Evolutionary conservation across 2,797 vertebrate genomes (phyloP).

Genomic region (Lateolabrax maculatus): DNA sequence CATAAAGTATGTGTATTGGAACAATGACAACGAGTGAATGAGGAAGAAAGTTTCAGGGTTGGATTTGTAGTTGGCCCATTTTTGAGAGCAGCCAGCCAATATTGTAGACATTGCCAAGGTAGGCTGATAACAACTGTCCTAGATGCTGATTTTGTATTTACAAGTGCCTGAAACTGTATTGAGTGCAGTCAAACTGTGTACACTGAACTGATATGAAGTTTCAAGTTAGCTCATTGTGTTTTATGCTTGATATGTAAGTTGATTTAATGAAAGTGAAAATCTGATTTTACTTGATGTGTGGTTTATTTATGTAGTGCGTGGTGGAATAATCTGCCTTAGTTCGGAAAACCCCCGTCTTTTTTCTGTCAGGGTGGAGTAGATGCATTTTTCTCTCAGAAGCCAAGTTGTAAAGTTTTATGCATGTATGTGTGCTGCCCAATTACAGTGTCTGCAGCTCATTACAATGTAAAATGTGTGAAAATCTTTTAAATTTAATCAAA

Average conservation of each 20-base stretch:
- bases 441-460: conserved; percentile 8
- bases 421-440: not conserved
- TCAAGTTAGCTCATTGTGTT: not conserved
- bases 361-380: conserved; percentile 27
- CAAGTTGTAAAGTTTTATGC: conserved; percentile 30
- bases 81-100: not conserved
- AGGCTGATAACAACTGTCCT: not conserved
- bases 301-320: not conserved
- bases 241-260: not conserved
- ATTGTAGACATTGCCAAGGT: too few species aligned
- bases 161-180: not conserved
- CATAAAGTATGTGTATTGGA: not conserved
- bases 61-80: not conserved
- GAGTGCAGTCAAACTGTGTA: not conserved
- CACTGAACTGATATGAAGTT: not conserved
- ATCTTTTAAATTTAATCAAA: conserved; percentile 22
- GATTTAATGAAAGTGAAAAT: not conserved
- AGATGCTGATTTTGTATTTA: not conserved
- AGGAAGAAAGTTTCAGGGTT: not conserved
- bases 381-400: conserved; percentile 12
- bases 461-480: conserved; percentile 2
- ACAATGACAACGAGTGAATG: not conserved
- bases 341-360: not conserved
- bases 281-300: not conserved
- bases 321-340: not conserved